Evolutionary conservation across 2,797 vertebrate genomes (phyloP).

Genomic region (Pipistrellus kuhlii): DNA sequence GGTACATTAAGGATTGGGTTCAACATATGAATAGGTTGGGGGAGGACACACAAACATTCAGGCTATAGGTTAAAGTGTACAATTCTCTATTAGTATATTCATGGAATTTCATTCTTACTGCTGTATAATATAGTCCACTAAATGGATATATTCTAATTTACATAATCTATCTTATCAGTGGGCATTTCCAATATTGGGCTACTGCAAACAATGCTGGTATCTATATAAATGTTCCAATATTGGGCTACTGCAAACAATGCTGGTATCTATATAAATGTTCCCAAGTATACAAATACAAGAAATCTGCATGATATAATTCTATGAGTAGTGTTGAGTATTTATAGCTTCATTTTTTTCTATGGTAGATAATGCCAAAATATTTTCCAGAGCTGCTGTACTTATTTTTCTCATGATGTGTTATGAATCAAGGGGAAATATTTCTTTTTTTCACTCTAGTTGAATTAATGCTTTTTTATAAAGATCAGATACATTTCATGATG

Average conservation of each 20-base stretch:
- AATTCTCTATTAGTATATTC: background rate
- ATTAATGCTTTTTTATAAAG: constrained; percentile 15
- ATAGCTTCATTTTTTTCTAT: constrained; percentile 16
- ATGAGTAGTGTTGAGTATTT: background rate
- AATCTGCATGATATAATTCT: background rate
- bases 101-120: background rate
- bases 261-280: background rate
- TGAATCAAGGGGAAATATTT: constrained; percentile 24
- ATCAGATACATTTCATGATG: background rate
- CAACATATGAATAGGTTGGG: background rate
- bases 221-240: background rate
- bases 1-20: background rate
- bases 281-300: background rate
- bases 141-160: background rate
- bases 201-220: background rate
- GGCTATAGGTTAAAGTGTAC: background rate
- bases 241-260: background rate
- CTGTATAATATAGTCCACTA: background rate
- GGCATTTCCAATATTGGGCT: background rate
- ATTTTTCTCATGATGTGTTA: constrained; percentile 42
- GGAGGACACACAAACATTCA: background rate
- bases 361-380: constrained; percentile 26
- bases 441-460: background rate
- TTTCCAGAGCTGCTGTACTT: constrained; percentile 24
- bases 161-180: background rate